Evolutionary conservation across 2,797 vertebrate species (phyloP).

Genomic region (Apogon talboti): DNA sequence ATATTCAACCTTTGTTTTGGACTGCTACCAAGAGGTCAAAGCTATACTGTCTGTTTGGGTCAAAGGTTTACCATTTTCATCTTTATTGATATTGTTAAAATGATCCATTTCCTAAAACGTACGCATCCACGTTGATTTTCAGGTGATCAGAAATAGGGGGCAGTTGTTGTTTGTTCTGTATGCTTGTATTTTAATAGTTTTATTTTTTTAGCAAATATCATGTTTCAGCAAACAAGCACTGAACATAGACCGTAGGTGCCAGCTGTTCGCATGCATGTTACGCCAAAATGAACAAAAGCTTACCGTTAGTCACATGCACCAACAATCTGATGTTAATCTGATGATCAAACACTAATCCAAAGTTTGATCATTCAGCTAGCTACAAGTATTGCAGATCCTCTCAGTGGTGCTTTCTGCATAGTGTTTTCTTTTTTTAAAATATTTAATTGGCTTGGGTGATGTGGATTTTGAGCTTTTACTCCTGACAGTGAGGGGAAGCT

Average conservation of each 20-base stretch:
- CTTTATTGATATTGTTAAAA: slow-evolving; percentile 43
- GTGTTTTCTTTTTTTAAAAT: slow-evolving; percentile 36
- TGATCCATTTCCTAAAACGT: slow-evolving; percentile 45
- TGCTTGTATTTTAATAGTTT: slow-evolving; percentile 65
- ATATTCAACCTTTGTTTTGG: slow-evolving; percentile 31
- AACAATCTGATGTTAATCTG: slow-evolving; percentile 27
- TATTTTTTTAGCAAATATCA: slow-evolving; percentile 64
- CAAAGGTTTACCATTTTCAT: slow-evolving; percentile 32
- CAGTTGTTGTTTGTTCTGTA: slow-evolving; percentile 42
- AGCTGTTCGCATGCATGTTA: slow-evolving; percentile 69
- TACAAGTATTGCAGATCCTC: slow-evolving; percentile 45
- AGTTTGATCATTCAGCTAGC: slow-evolving; percentile 42
- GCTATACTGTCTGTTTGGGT: slow-evolving; percentile 31
- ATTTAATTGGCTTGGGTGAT: slow-evolving; percentile 52
- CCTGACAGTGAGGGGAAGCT: slow-evolving; percentile 47
- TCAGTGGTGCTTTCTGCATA: slow-evolving; percentile 37
- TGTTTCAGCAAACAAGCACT: slow-evolving; percentile 44
- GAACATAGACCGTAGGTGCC: slow-evolving; percentile 45
- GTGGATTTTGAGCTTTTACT: slow-evolving; percentile 60
- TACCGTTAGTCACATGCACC: slow-evolving; percentile 16
- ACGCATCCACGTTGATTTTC: slow-evolving; percentile 58
- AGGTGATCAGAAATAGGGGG: slow-evolving; percentile 36
- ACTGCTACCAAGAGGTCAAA: slow-evolving; percentile 44
- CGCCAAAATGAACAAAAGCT: slow-evolving; percentile 66
- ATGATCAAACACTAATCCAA: slow-evolving; percentile 40